Conservation (phyloP, 2,888 invertebrate genomes). For the Thecophora atra region DNA sequence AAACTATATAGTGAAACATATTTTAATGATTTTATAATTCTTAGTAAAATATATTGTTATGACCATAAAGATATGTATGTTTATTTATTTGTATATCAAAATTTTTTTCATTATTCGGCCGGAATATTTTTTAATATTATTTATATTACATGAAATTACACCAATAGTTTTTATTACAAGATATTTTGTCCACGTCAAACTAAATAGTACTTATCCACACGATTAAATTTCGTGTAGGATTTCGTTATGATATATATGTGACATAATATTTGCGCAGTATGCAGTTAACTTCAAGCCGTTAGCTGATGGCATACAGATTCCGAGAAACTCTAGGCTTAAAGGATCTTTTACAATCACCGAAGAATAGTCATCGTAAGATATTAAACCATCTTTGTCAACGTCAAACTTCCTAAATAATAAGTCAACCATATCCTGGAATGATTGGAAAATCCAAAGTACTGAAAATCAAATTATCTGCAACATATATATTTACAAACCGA, state of each 20-base stretch:
- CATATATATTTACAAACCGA: conserved; percentile 49
- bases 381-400: conserved; percentile 76
- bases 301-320: conserved; percentile 75
- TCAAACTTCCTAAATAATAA: conserved; percentile 79
- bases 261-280: conserved; percentile 55
- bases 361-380: conserved; percentile 72
- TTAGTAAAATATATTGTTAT: too few relatives aligned
- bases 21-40: too few relatives aligned
- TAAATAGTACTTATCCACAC: background rate
- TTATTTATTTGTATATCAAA: too few relatives aligned
- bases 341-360: conserved; percentile 73
- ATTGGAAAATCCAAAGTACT: background rate
- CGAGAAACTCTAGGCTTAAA: conserved; percentile 76
- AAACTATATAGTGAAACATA: too few relatives aligned
- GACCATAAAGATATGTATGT: too few relatives aligned
- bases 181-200: too few relatives aligned
- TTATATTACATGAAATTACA: too few relatives aligned
- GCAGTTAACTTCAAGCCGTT: conserved; percentile 59
- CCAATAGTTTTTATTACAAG: too few relatives aligned
- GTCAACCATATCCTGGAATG: conserved; percentile 75
- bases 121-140: too few relatives aligned
- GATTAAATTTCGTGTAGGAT: too few relatives aligned
- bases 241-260: conserved; percentile 42
- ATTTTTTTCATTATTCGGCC: too few relatives aligned
- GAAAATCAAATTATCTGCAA: background rate